A percentile compares a stretch with the other conserved stretches of the same genome.
Conservation (phyloP, 2,888 invertebrate species). For the Drosophila mayaguana region DNA sequence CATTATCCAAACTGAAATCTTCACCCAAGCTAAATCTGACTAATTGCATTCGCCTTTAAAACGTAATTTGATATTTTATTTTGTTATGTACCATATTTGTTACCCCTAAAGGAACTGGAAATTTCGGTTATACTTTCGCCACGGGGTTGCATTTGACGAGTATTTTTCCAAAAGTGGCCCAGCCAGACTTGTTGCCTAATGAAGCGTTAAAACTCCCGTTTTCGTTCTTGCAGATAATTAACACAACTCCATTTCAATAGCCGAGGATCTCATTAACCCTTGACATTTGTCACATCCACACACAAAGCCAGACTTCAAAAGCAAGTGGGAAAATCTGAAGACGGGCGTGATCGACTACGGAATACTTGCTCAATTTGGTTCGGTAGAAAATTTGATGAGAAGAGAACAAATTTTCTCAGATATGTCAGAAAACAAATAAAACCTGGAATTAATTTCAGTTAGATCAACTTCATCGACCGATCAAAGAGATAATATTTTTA, state of each 20-base stretch:
- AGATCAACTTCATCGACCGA: no score
- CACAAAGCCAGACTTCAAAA: slow-evolving; percentile 26
- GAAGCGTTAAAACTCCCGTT: slow-evolving; percentile 70
- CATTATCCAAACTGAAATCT: background rate
- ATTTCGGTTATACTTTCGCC: slow-evolving; percentile 49
- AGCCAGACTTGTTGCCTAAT: slow-evolving; percentile 53
- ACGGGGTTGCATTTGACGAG: slow-evolving; percentile 29
- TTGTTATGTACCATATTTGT: slow-evolving; percentile 14
- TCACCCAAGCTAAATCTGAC: slow-evolving; percentile 34
- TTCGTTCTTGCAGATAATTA: slow-evolving; percentile 68
- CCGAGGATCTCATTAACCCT: slow-evolving; percentile 73
- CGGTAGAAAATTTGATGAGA: background rate
- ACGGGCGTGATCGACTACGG: background rate
- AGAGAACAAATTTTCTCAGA: no score
- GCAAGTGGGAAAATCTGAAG: background rate
- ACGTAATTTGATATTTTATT: slow-evolving; percentile 61
- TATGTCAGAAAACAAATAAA: no score
- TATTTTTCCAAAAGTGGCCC: slow-evolving; percentile 18
- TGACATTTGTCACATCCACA: slow-evolving; percentile 73
- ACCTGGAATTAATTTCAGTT: no score
- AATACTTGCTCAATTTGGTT: background rate
- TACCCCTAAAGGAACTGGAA: slow-evolving; percentile 8
- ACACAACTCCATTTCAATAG: slow-evolving; percentile 66
- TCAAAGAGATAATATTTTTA: no score
- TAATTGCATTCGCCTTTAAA: slow-evolving; percentile 52